Base-by-base conservation (phyloP, 1,140 invertebrate species). In the Megathymus violae region DNA sequence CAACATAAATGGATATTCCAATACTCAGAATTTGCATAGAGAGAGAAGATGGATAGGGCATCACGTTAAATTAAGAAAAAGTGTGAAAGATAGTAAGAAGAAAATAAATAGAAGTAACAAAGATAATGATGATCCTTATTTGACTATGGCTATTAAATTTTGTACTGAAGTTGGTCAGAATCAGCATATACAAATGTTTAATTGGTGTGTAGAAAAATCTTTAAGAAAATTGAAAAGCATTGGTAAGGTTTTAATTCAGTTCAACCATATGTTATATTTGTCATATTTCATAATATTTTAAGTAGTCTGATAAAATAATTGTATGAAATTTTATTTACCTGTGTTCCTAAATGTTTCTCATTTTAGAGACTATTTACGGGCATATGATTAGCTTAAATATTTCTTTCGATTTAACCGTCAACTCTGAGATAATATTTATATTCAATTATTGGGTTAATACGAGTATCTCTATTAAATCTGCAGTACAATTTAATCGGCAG, bases 181-280 rank as follows among this genome's bases (percentile, higher is more conserved):
- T 69, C n/a, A 9, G 0, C 87, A 74, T 40, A 17, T 56, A 0
- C 76, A 83, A 61, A 67, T 73, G 11, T 48, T 89, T n/a, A 74
- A 65, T 38, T 88, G 85, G 84, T 89, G 87, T 40, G 65, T 89
- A 3, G 87, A 89, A 48, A 89, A 88, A 38, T 71, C 82, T 1
- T 66, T 89, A n/a, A 77, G 87, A 64, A 78, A 74, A 62, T 38
- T 89, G 5, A 69, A 79, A 62, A 59, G 64, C 65, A 74, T 88
- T 11, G 84, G 87, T 89, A 72, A 80, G 74, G 6, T 16, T 51
- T 27, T 5, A 16, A 27, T 41, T 41, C n/a, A n/a, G n/a, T n/a
- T n/a, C n/a, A n/a, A n/a, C n/a, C n/a, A n/a, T n/a, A n/a, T n/a
- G n/a, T n/a, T n/a, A n/a, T n/a, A n/a, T n/a, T n/a, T n/a, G n/a